Evolutionary conservation across 2,113 vertebrate species (phyloP).

Genomic region (Ammodytes marinus): DNA sequence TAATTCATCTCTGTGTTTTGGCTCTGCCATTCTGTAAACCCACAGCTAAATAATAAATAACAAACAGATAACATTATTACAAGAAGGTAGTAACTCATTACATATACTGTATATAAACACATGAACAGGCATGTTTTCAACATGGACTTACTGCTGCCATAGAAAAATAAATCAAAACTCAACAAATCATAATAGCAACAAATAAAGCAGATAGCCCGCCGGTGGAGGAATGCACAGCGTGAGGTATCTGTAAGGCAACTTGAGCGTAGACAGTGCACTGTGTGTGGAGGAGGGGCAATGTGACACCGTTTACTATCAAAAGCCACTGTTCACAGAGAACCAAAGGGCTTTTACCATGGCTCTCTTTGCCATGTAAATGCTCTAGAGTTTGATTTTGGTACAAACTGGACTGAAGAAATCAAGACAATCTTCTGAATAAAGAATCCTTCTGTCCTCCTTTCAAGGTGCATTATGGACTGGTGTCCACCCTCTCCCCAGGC

Average conservation of each 20-base stretch:
- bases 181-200: slow-evolving; percentile 42
- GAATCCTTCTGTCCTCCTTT: slow-evolving; percentile 34
- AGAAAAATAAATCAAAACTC: slow-evolving; percentile 74
- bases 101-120: slow-evolving; percentile 51
- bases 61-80: slow-evolving; percentile 53
- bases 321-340: slow-evolving; percentile 20
- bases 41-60: slow-evolving; percentile 79
- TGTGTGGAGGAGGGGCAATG: slow-evolving; percentile 38
- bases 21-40: slow-evolving; percentile 71
- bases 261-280: slow-evolving; percentile 52
- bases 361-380: slow-evolving; percentile 12
- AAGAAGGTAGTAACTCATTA: slow-evolving; percentile 38
- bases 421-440: slow-evolving; percentile 24
- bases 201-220: slow-evolving; percentile 46
- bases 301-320: slow-evolving; percentile 54
- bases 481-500: neutral
- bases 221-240: slow-evolving; percentile 43
- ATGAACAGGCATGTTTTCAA: slow-evolving; percentile 49
- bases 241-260: slow-evolving; percentile 72
- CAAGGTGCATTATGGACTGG: slow-evolving; percentile 70
- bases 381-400: slow-evolving; percentile 54
- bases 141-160: slow-evolving; percentile 38
- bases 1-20: slow-evolving; percentile 62
- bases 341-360: neutral
- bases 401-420: slow-evolving; percentile 47